A percentile compares a stretch with the other conserved stretches of the same genome.
Conservation (phyloP, 2,113 vertebrate genomes). For the Catharus bicknelli region DNA sequence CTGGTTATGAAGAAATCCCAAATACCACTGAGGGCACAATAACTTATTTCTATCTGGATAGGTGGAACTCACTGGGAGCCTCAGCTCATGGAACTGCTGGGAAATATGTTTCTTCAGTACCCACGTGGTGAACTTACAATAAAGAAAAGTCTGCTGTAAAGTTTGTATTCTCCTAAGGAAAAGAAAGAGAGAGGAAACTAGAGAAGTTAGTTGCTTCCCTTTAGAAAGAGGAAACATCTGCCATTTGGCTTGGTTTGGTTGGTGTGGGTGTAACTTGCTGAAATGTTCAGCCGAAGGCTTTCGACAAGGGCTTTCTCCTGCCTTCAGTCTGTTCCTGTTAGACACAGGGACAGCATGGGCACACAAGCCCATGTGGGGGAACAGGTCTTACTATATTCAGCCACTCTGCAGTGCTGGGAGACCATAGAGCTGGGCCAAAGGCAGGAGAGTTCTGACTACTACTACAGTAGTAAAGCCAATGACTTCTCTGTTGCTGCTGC, state of each 20-base stretch:
- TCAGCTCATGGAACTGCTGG: neutral
- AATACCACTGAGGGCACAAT: neutral
- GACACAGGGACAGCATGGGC: fast-evolving
- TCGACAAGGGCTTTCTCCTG: neutral
- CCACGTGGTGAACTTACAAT: neutral
- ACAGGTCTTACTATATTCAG: neutral
- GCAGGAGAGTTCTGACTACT: neutral
- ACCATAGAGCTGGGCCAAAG: neutral
- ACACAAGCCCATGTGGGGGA: fast-evolving
- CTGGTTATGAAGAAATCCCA: neutral
- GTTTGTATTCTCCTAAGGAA: neutral
- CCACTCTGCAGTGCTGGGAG: neutral
- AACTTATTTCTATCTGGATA: neutral
- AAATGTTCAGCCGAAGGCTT: neutral
- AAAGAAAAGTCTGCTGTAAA: neutral
- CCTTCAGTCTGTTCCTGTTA: neutral
- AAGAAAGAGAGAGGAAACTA: neutral
- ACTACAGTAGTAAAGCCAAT: neutral
- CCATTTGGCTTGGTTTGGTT: neutral
- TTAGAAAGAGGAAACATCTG: neutral
- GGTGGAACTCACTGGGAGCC: neutral
- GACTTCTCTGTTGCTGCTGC: neutral
- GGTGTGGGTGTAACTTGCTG: neutral
- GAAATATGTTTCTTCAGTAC: neutral
- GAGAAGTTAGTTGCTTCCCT: neutral